Evolutionary conservation across 2,797 vertebrate species (phyloP), one percentile per base, ranked within the genome.

Genomic region (Tympanoctomys barrerae): DNA sequence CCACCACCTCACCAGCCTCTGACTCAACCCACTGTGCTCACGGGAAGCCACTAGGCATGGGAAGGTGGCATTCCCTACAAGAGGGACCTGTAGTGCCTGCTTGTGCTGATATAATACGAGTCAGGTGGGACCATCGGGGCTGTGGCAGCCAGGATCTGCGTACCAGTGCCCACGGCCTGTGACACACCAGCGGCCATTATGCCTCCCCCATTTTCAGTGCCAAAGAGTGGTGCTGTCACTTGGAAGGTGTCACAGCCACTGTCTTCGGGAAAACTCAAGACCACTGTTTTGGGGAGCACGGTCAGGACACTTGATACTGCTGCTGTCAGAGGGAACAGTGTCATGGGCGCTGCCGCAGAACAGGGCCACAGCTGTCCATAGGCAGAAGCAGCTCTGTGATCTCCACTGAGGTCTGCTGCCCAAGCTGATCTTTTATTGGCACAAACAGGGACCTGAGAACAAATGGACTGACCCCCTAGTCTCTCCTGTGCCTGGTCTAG

Each of bases 391-490:
- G 78, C 7, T 7, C 2, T 62, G 36, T 52, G 79, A 49, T 39
- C 80, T 86, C 61, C 19, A 4, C 0, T 6, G 19, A 66, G 46
- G 26, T n/a, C 66, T 5, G 66, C 16, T 11, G 62, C 42, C 42
- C 39, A 13, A 46, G 71, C 42, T 46, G 26, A 22, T 46, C 39
- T 49, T 46, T 28, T 16, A 14, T 31, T 28, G 39, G 13, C 3
- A 16, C 24, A 42, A 12, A 42, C 26, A 22, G 21, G 22, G 16
- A 80, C 92, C 97, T 88, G 78, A 95, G 91, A 83, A 36, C 8
- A 1, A 18, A 11, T 2, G 3, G 70, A 5, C 31, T 1, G 4
- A 14, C 0, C 2, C 13, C n/a, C 28, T 22, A n/a, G 57, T 33
- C 7, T 4, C 21, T 8, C 80, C 16, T 36, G 36, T 36, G 36